Conservation (phyloP, 2,113 vertebrate species). For the Emydocephalus ijimae region DNA sequence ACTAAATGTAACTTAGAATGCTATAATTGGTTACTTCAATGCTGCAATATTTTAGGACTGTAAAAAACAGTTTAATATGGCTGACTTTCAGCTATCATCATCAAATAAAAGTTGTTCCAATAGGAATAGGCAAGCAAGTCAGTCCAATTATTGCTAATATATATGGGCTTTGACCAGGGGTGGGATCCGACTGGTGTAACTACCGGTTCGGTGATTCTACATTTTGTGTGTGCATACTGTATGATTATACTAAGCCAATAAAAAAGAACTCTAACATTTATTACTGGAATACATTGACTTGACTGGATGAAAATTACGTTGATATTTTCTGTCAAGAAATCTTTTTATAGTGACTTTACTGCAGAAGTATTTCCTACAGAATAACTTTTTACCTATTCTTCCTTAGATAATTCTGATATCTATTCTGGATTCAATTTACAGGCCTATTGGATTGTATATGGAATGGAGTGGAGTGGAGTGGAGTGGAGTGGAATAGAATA, state of each 20-base stretch:
- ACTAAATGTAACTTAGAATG: too few species aligned
- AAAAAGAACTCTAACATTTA: background rate
- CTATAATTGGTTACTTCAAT: background rate
- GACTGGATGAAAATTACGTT: background rate
- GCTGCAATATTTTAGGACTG: background rate
- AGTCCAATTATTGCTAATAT: background rate
- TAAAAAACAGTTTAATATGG: background rate
- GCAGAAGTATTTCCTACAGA: background rate
- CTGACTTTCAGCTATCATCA: background rate
- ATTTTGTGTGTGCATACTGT: background rate
- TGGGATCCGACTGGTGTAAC: too few species aligned
- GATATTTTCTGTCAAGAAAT: background rate
- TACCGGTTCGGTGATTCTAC: too few species aligned
- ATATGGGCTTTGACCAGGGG: background rate
- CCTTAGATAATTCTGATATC: background rate
- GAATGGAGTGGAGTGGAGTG: too few species aligned
- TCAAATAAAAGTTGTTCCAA: background rate
- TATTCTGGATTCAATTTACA: background rate
- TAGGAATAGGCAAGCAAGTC: background rate
- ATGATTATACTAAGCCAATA: background rate
- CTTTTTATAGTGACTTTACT: background rate
- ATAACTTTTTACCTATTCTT: background rate
- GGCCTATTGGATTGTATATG: background rate
- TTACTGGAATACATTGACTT: background rate
- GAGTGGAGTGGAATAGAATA: too few species aligned